Percentiles rank a stretch among this genome's conserved stretches.
These are phyloP conservation scores for Paracanthobrama guichenoti DNA, from an alignment of 2,113 vertebrate species.

Conservation along the genomic window DNA sequence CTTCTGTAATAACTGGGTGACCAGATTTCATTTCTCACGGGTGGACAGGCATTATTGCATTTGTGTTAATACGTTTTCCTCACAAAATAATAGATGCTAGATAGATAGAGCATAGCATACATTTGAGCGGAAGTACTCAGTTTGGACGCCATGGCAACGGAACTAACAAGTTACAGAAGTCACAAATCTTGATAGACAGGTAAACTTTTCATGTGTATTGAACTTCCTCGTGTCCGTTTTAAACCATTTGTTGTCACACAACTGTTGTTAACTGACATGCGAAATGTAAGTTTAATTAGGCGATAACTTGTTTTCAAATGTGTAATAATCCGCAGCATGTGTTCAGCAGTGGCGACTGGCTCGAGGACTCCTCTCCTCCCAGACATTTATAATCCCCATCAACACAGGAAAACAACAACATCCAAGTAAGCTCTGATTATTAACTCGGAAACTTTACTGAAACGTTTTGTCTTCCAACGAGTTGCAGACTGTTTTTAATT, in stretches of 20 bases:
- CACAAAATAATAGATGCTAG: not conserved
- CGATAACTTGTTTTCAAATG: not conserved
- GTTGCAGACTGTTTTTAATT: not conserved
- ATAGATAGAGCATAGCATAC: not conserved
- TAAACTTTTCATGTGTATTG: not conserved
- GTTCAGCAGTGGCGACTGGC: not conserved
- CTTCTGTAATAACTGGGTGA: too few species aligned
- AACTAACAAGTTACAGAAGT: not conserved
- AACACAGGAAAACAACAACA: not conserved
- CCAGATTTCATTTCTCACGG: too few species aligned
- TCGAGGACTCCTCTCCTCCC: not conserved
- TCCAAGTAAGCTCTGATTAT: not conserved
- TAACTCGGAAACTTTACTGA: not conserved
- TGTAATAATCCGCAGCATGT: slow-evolving; percentile 17
- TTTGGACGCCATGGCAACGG: not conserved
- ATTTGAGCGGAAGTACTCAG: not conserved
- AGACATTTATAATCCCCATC: not conserved
- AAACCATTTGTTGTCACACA: not conserved
- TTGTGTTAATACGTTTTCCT: not conserved
- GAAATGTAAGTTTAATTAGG: not conserved
- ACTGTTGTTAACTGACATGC: not conserved
- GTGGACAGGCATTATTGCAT: too few species aligned
- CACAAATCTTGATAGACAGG: not conserved
- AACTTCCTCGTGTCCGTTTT: not conserved
- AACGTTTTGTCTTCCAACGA: not conserved